Conservation (phyloP, 2,797 vertebrate species). For the Allobates femoralis region DNA sequence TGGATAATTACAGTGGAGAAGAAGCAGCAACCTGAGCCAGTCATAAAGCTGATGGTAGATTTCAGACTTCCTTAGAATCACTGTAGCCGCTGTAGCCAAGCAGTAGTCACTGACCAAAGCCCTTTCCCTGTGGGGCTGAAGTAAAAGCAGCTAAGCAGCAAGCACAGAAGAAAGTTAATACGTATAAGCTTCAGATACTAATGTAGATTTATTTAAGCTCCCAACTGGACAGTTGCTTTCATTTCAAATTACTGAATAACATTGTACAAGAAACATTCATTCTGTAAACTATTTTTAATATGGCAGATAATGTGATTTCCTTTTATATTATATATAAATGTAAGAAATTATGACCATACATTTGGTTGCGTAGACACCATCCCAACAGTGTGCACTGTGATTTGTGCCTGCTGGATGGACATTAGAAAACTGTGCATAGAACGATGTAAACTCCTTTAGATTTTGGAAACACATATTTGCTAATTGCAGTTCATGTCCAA, state of each 20-base stretch:
- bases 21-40: too few species aligned
- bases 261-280: not conserved
- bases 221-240: not conserved
- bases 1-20: too few species aligned
- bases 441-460: slow-evolving; percentile 1
- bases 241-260: not conserved
- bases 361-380: slow-evolving; percentile 29
- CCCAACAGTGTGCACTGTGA: not conserved
- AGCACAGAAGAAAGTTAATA: not conserved
- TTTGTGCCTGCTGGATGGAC: slow-evolving; percentile 12
- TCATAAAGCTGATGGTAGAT: not conserved
- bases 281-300: not conserved
- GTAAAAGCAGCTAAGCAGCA: not conserved
- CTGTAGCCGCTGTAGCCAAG: not conserved
- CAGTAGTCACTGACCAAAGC: too few species aligned
- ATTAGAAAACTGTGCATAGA: slow-evolving; percentile 23
- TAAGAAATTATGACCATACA: not conserved
- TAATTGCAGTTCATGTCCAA: slow-evolving; percentile 55
- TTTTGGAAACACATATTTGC: slow-evolving; percentile 27
- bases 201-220: not conserved
- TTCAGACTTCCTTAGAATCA: not conserved
- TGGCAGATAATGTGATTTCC: not conserved
- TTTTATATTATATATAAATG: slow-evolving; percentile 18
- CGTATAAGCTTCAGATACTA: not conserved
- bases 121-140: not conserved